A percentile compares a stretch with the other conserved stretches of the same genome.
Conservation (phyloP, 53 echinoderm and acorn worm species). For the Luidia sarsii region DNA sequence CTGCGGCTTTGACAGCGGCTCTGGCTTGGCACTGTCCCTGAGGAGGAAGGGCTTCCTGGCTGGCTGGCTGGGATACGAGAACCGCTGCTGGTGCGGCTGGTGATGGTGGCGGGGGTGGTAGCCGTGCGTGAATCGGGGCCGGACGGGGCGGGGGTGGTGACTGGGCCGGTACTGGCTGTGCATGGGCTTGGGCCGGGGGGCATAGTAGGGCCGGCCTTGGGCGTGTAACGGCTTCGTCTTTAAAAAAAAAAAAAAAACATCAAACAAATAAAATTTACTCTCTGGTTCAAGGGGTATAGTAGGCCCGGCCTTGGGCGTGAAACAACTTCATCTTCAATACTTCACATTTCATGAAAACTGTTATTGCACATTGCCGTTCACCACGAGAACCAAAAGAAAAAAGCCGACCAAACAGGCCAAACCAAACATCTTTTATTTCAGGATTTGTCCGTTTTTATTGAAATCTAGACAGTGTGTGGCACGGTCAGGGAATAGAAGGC, state of each 20-base stretch:
- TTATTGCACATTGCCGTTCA: too few relatives aligned
- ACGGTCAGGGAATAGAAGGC: neutral
- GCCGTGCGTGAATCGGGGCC: neutral
- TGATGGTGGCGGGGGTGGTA: neutral
- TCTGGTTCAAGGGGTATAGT: neutral
- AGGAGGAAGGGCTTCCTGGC: neutral
- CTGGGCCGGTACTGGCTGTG: neutral
- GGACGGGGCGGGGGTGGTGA: neutral
- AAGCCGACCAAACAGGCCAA: too few relatives aligned
- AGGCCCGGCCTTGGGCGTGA: too few relatives aligned
- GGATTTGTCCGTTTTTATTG: too few relatives aligned
- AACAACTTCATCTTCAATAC: neutral
- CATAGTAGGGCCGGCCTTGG: neutral
- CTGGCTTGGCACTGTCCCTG: too few relatives aligned
- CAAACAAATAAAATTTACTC: too few relatives aligned
- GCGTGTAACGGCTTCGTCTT: neutral
- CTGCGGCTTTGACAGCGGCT: too few relatives aligned
- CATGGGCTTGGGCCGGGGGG: conserved; percentile 2
- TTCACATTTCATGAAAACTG: too few relatives aligned
- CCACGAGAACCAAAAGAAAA: too few relatives aligned
- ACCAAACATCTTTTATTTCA: too few relatives aligned
- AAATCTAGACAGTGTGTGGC: too few relatives aligned
- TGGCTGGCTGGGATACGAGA: neutral
- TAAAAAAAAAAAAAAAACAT: neutral
- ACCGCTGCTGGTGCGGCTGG: conserved; percentile 3